A percentile compares a stretch with the other conserved stretches of the same genome.
Evolutionary conservation across 2,797 vertebrate genomes (phyloP).

Genomic region (Sebastes vulpes): DNA sequence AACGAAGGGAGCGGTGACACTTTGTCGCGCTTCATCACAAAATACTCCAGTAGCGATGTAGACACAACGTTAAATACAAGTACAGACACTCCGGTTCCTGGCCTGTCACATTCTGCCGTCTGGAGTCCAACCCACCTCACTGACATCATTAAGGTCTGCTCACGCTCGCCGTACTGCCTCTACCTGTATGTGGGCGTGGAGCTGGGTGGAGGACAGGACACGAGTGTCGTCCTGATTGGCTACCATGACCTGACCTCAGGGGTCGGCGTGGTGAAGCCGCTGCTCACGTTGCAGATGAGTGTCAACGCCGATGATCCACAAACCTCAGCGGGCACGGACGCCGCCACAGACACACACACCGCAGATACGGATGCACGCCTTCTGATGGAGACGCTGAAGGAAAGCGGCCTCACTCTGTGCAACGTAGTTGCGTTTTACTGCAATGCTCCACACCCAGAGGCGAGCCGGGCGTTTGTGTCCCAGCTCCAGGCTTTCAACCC

Average conservation of each 20-base stretch:
- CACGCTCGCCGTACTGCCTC: slow-evolving; percentile 72
- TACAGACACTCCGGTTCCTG: background rate
- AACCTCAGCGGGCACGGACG: fast-evolving
- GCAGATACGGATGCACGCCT: background rate
- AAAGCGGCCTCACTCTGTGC: slow-evolving; percentile 42
- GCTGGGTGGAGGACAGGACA: slow-evolving; percentile 35
- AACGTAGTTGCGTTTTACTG: slow-evolving; percentile 78
- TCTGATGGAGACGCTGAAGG: slow-evolving; percentile 56
- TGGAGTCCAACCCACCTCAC: background rate
- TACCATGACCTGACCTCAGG: slow-evolving; percentile 65
- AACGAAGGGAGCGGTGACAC: background rate
- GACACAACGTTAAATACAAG: background rate
- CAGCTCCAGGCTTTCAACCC: slow-evolving; percentile 56
- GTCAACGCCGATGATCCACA: background rate
- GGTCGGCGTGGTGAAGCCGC: slow-evolving; percentile 47
- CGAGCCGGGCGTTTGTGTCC: slow-evolving; percentile 19
- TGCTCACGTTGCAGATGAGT: slow-evolving; percentile 62
- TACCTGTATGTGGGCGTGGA: slow-evolving; percentile 74
- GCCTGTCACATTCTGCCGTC: background rate
- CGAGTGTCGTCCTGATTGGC: slow-evolving; percentile 72
- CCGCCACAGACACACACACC: fast-evolving
- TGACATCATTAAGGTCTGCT: slow-evolving; percentile 55
- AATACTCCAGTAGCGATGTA: background rate
- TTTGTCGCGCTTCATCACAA: slow-evolving; percentile 29
- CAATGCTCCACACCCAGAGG: slow-evolving; percentile 25